Evolutionary conservation across 2,113 vertebrate genomes (phyloP).

Genomic region (Pteruthius melanotis): DNA sequence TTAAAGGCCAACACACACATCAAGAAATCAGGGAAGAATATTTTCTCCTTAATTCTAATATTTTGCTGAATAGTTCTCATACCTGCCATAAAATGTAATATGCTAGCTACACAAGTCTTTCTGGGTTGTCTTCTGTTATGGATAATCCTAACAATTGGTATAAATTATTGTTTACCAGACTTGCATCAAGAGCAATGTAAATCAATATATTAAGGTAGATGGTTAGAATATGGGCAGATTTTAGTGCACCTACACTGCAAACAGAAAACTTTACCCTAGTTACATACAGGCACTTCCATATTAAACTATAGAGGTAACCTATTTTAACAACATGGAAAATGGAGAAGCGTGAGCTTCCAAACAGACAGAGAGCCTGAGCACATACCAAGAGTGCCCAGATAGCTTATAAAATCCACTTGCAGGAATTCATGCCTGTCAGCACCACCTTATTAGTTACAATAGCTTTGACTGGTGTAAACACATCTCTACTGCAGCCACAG

Average conservation of each 20-base stretch:
- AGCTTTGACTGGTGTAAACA: background rate
- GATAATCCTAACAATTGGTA: background rate
- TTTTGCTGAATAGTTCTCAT: background rate
- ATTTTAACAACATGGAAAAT: background rate
- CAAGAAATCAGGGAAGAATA: background rate
- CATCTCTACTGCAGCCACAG: background rate
- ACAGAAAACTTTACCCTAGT: background rate
- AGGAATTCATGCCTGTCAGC: background rate
- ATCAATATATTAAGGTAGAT: background rate
- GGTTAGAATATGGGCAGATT: background rate
- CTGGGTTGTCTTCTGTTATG: background rate
- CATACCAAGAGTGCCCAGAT: background rate
- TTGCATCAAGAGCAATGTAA: background rate
- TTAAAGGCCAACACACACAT: background rate
- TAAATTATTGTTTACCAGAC: background rate
- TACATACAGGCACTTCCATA: background rate
- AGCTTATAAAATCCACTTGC: background rate
- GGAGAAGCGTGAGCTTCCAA: background rate
- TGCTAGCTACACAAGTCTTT: background rate
- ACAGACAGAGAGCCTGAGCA: background rate
- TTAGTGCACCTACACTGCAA: background rate
- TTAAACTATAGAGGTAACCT: background rate
- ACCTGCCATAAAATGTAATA: background rate
- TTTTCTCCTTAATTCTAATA: background rate
- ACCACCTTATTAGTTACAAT: background rate